Evolutionary conservation across 2,113 vertebrate genomes (phyloP), one percentile per base, ranked within the genome.

Genomic region (Sminthopsis crassicaudata): DNA sequence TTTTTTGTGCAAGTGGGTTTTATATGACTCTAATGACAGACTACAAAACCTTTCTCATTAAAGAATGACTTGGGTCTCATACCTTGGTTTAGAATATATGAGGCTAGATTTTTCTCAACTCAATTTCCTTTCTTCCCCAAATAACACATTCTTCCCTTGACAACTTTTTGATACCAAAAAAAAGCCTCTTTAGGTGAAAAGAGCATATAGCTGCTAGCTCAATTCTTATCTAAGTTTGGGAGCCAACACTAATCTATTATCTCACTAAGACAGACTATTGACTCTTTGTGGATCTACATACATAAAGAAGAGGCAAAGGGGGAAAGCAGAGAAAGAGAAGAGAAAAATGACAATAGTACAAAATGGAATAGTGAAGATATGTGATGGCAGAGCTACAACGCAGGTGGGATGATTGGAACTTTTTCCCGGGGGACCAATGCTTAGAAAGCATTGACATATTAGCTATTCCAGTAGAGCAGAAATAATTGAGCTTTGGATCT

Each of bases 101-200:
- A 91, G 27, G 4, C 92, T 94, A 89, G 53, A 30, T 96, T 95
- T 92, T 94, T 95, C 67, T 96, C 55, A 53, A 92, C 57, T 97
- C 89, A 91, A 50, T 95, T 67, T 95, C 76, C 84, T 54, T 93
- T 93, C 36, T 52, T 93, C 92, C 42, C 84, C 91, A 91, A 96
- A 93, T 24, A 91, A 92, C 54, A 90, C 36, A 52, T 50, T 60
- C 48, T 94, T 24, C 93, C 52, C 57, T 51, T 93, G 2, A 67
- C 54, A 16, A 8, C 27, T 93, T 54, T 46, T 11, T 57, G 14
- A 30, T 53, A 54, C 57, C 50, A 53, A 46, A 95, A 95, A 94
- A 53, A 11, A 53, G 11, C 52, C 11, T 84, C n/a, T 26, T 84
- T 84, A n/a, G 0, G 53, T 23, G 22, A 60, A 94, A 91, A 23